Conservation (phyloP, 2,888 invertebrate species). For the Tetragonula carbonaria region DNA sequence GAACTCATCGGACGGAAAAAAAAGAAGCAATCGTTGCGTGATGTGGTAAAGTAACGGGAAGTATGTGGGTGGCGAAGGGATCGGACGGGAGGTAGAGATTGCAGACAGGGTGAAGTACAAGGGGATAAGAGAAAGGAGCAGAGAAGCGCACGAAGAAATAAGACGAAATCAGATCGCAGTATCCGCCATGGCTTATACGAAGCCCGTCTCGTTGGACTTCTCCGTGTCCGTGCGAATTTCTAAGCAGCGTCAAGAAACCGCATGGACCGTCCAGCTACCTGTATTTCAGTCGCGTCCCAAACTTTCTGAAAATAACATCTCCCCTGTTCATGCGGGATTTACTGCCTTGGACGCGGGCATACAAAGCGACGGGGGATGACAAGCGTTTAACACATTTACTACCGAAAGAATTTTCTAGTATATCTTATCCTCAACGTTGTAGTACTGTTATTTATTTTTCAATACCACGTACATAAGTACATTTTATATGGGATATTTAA, state of each 20-base stretch:
- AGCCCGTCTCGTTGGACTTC: constrained; percentile 47
- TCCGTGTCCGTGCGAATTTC: constrained; percentile 63
- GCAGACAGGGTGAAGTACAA: constrained; percentile 44
- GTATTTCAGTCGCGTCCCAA: constrained; percentile 44
- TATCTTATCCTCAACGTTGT: background rate
- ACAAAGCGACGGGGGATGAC: background rate
- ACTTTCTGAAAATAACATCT: constrained; percentile 39
- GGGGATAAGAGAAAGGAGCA: constrained; percentile 48
- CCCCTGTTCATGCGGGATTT: constrained; percentile 22
- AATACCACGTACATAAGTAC: background rate
- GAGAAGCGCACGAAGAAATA: constrained; percentile 66
- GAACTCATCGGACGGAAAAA: constrained; percentile 37
- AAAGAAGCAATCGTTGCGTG: constrained; percentile 53
- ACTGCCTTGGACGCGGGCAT: constrained; percentile 1
- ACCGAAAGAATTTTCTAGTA: background rate
- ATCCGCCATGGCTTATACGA: constrained; percentile 63
- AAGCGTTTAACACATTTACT: background rate
- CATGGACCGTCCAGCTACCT: constrained; percentile 7
- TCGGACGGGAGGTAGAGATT: constrained; percentile 41
- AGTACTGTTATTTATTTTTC: background rate
- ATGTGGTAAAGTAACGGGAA: constrained; percentile 63
- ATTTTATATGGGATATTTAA: no score
- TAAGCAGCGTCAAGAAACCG: constrained; percentile 40
- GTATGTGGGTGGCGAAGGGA: constrained; percentile 54
- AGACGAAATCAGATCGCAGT: constrained; percentile 77